These are phyloP conservation scores for Pristiophorus japonicus DNA, from an alignment of 2,113 vertebrate species.

Conservation along the genomic window DNA sequence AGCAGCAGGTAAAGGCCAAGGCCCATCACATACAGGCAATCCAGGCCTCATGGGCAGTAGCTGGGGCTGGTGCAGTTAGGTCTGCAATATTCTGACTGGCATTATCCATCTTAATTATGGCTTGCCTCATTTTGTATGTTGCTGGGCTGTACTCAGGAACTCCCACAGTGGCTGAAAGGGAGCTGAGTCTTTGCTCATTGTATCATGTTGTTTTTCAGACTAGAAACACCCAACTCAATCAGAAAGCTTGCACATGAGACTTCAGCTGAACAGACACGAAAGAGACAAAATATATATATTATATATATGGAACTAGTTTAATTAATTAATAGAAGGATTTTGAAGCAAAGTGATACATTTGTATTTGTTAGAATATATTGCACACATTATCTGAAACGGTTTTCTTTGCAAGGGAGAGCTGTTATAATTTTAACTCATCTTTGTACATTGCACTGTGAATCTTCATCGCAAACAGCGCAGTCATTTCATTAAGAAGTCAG, in stretches of 20 bases:
- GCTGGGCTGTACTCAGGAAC: not conserved
- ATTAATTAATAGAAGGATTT: not conserved
- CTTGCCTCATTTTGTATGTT: not conserved
- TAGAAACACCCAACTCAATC: not conserved
- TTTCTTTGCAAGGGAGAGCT: no score
- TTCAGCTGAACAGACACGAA: not conserved
- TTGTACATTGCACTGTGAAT: not conserved
- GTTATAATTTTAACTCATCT: no score
- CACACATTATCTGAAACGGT: not conserved
- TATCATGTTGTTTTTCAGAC: not conserved
- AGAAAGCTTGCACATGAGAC: not conserved
- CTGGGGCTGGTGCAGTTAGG: not conserved
- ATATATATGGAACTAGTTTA: not conserved
- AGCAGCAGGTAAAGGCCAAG: not conserved
- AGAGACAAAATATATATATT: not conserved
- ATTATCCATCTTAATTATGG: not conserved
- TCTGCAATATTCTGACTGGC: not conserved
- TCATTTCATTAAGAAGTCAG: not conserved
- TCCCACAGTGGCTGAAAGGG: not conserved
- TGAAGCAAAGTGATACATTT: not conserved
- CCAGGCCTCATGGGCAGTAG: not conserved
- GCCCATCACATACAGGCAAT: not conserved
- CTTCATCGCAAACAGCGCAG: not conserved
- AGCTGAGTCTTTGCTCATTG: not conserved
- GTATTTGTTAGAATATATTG: not conserved